Base-by-base conservation (phyloP, 2,113 vertebrate species). In the Rafetus swinhoei region DNA sequence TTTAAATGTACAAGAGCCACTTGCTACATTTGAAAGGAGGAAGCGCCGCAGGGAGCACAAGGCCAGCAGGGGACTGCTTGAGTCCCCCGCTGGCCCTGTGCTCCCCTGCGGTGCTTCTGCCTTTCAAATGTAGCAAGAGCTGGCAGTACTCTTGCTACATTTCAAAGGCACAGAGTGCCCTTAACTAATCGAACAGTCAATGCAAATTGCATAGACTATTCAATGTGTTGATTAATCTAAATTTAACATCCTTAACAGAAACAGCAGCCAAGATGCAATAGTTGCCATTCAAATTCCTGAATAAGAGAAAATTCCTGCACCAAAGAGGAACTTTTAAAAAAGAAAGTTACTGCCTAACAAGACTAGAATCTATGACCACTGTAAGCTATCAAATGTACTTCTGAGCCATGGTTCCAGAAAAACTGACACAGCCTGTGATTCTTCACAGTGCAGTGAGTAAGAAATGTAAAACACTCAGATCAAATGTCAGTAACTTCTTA, bases 361-460 rank as follows among this genome's bases (percentile, higher is more conserved):
- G 24, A 77, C 74, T 45, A 50, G 6, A 55, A 18, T 65, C 18
- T 1, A 22, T 24, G 60, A 32, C n/a, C 7, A 55, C 59, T 85
- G 25, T 72, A 86, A 90, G 18, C 15, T 32, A 74, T 3, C 81
- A 72, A 72, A 72, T 35, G 9, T 72, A 2, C 5, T 81, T 83
- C 91, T 85, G 2, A 2, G 84, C 3, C 59, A 53, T 2, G 29
- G 2, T 19, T 83, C 2, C 0, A 0, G 14, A 84, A 89, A 91
- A 87, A 22, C 15, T 59, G n/a, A 82, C 25, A 9, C 14, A 59
- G 22, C 80, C 27, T 81, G 59, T 69, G 27, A 3, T 45, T 79
- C 72, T 90, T 92, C n/a, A 10, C 87, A 27, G 80, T 9, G 4
- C 52, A 91, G 91, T 54, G 3, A 69, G 16, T 8, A 86, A 76